Conservation (phyloP, 2,888 invertebrate species). For the Troides aeacus region DNA sequence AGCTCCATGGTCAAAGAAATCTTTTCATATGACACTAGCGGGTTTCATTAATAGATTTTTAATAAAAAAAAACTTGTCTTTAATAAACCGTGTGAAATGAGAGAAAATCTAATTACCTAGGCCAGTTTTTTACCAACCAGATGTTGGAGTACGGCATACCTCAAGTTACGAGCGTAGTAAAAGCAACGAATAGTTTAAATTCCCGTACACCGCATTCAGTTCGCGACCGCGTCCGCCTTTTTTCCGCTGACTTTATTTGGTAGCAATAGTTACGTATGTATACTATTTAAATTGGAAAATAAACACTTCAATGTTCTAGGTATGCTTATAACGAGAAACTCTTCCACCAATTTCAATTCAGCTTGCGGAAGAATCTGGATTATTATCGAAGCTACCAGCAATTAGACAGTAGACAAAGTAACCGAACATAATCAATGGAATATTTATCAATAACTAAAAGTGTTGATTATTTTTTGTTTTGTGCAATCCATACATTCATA, state of each 20-base stretch:
- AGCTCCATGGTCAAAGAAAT: conserved; percentile 40
- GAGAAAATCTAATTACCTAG: conserved; percentile 54
- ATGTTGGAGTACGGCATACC: conserved; percentile 46
- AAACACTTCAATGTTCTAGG: conserved; percentile 36
- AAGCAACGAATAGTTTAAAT: conserved; percentile 46
- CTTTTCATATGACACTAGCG: conserved; percentile 38
- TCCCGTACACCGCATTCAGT: conserved; percentile 35
- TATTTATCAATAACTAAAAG: too few relatives aligned
- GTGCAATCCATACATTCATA: too few relatives aligned
- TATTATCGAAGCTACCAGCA: too few relatives aligned
- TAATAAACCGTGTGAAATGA: conserved; percentile 53
- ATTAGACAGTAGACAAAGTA: too few relatives aligned
- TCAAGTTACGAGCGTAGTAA: conserved; percentile 52
- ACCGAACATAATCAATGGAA: too few relatives aligned
- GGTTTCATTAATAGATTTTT: conserved; percentile 64
- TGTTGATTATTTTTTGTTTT: too few relatives aligned
- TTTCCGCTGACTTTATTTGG: conserved; percentile 33
- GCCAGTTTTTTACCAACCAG: conserved; percentile 42
- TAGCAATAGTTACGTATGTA: conserved; percentile 35
- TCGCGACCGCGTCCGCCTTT: conserved; percentile 33
- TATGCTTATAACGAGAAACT: not conserved
- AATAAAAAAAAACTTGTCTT: conserved; percentile 56
- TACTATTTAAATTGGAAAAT: conserved; percentile 39
- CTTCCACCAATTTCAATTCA: not conserved
- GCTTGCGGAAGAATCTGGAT: too few relatives aligned